Evolutionary conservation across 2,888 invertebrate species (phyloP).

Genomic region (Drosophila recens): DNA sequence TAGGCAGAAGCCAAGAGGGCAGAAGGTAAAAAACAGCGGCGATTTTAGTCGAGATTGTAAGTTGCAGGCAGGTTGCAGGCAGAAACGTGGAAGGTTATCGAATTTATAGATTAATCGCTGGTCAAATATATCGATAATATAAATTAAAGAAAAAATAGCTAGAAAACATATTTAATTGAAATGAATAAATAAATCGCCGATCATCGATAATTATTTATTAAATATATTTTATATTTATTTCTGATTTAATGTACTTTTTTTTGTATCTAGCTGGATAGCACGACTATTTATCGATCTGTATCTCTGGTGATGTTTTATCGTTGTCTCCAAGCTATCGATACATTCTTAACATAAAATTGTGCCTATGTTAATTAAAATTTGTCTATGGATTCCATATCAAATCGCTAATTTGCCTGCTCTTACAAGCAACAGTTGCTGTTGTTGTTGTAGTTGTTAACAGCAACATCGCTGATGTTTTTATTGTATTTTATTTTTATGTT

Average conservation of each 20-base stretch:
- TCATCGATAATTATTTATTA: neutral
- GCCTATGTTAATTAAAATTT: slow-evolving; percentile 44
- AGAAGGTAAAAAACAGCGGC: neutral
- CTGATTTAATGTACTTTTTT: no score
- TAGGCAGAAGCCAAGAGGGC: slow-evolving; percentile 37
- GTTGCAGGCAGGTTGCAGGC: neutral
- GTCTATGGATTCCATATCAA: slow-evolving; percentile 41
- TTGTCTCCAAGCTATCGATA: slow-evolving; percentile 14
- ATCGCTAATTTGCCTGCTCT: slow-evolving; percentile 40
- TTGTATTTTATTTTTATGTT: slow-evolving; percentile 2
- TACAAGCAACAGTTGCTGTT: slow-evolving; percentile 3
- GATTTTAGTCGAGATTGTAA: slow-evolving; percentile 9
- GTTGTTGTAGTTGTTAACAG: slow-evolving; percentile 2
- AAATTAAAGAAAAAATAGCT: no score
- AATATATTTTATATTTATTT: no score
- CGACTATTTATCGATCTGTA: neutral
- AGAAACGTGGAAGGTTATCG: slow-evolving; percentile 5
- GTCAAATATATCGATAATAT: no score
- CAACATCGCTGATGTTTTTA: slow-evolving; percentile 47
- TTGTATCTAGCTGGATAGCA: neutral
- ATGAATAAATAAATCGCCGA: neutral
- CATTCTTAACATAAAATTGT: slow-evolving; percentile 2
- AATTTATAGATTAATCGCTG: neutral
- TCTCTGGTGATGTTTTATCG: slow-evolving; percentile 20
- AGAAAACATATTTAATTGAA: neutral